A percentile compares a stretch with the other conserved stretches of the same genome.
phyloP scores from a whole-genome alignment of 2,888 invertebrate species.

The Meiosimyza platycephala region DNA sequence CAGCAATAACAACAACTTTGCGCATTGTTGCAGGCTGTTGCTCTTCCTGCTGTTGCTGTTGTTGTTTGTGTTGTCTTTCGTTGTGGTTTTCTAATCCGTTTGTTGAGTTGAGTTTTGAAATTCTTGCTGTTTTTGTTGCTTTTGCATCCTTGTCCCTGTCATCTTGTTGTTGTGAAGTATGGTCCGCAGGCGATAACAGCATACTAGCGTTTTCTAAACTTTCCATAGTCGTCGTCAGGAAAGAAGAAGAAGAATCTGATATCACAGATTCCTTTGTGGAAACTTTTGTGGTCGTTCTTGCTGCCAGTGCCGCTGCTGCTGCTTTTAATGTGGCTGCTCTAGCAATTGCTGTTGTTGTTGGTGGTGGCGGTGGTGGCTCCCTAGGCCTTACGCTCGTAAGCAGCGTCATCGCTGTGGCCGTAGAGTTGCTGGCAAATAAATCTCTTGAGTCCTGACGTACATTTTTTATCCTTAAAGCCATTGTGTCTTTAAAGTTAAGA shows the following conservation, averaged over 20 bases:
- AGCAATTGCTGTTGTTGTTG: slow-evolving; percentile 62
- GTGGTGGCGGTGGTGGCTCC: slow-evolving; percentile 68
- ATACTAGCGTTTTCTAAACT: background rate
- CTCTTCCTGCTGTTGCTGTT: slow-evolving; percentile 35
- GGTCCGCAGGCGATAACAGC: slow-evolving; percentile 37
- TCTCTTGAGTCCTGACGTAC: slow-evolving; percentile 74
- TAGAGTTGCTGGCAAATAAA: slow-evolving; percentile 69
- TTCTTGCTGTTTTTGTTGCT: slow-evolving; percentile 28
- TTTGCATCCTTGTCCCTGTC: slow-evolving; percentile 15
- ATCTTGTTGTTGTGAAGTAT: slow-evolving; percentile 58
- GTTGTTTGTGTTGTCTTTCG: slow-evolving; percentile 20
- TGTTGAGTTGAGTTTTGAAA: slow-evolving; percentile 42
- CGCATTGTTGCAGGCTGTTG: slow-evolving; percentile 6
- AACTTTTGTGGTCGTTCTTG: slow-evolving; percentile 36
- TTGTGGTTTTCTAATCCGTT: slow-evolving; percentile 44
- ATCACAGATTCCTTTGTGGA: slow-evolving; percentile 27
- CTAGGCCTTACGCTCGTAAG: slow-evolving; percentile 61
- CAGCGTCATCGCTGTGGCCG: slow-evolving; percentile 18
- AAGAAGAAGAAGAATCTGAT: slow-evolving; percentile 6
- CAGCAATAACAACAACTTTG: slow-evolving; percentile 10
- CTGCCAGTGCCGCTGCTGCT: slow-evolving; percentile 13
- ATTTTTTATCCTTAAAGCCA: slow-evolving; percentile 79
- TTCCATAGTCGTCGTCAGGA: slow-evolving; percentile 14
- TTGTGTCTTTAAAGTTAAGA: slow-evolving; percentile 77
- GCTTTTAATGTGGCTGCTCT: background rate